These are phyloP conservation scores for Idaea aversata DNA, from an alignment of 2,888 invertebrate species.

Conservation along the genomic window DNA sequence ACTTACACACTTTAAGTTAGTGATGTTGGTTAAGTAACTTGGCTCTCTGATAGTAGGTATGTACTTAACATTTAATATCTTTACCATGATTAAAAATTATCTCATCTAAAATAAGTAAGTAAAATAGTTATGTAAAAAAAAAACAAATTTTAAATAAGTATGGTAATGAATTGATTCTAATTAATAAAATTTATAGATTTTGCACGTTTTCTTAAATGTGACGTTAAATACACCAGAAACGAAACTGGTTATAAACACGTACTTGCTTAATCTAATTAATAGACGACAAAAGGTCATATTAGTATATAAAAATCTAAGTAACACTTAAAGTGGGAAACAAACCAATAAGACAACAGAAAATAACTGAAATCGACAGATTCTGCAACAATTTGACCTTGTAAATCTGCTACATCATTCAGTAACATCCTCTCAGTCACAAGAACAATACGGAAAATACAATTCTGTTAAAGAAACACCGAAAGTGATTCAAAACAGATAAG, in stretches of 20 bases:
- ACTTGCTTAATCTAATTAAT: neutral
- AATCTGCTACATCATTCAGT: too few relatives aligned
- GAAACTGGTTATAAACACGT: neutral
- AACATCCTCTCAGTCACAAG: too few relatives aligned
- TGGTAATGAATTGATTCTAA: neutral
- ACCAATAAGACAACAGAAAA: too few relatives aligned
- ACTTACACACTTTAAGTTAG: too few relatives aligned
- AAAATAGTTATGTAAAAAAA: neutral
- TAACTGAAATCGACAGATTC: too few relatives aligned
- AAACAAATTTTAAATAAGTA: neutral
- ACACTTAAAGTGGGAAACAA: neutral
- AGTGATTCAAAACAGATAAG: neutral
- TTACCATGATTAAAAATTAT: too few relatives aligned
- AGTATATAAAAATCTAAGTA: neutral
- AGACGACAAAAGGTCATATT: neutral
- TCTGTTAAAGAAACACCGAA: neutral
- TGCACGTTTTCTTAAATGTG: neutral
- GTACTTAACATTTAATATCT: too few relatives aligned
- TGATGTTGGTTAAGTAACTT: too few relatives aligned
- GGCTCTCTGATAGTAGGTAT: too few relatives aligned
- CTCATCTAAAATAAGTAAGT: neutral
- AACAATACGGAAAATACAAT: neutral
- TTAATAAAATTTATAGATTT: slow-evolving; percentile 2
- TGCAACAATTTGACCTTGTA: too few relatives aligned
- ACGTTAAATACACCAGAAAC: neutral